Conservation (phyloP, 1,140 invertebrate genomes). For the Diploscapter pachys region DNA sequence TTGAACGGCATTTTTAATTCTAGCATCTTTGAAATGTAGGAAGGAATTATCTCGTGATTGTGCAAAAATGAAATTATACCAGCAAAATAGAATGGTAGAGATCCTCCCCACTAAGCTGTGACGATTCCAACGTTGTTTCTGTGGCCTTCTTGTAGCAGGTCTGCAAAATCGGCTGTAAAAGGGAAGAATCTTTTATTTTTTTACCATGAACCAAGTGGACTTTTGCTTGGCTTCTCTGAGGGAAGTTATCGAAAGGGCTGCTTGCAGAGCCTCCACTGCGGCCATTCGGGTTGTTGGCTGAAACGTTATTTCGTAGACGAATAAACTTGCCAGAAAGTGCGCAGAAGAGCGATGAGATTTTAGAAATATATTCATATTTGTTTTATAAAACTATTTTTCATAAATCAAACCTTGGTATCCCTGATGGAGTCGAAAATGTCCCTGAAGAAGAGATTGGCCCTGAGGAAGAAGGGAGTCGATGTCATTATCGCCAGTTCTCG, state of each 20-base stretch:
- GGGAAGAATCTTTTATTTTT: constrained; percentile 66
- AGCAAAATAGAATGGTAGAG: no score
- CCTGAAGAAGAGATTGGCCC: constrained; percentile 92
- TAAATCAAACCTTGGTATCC: constrained; percentile 73
- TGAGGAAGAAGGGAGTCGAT: constrained; percentile 96
- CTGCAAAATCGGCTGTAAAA: constrained; percentile 87
- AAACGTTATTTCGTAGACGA: constrained; percentile 35
- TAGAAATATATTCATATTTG: neutral
- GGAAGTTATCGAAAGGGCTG: constrained; percentile 85
- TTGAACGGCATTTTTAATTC: no score
- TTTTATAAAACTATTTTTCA: constrained; percentile 17
- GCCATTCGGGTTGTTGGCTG: constrained; percentile 80
- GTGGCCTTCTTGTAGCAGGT: constrained; percentile 68
- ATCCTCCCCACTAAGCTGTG: no score
- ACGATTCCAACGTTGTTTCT: constrained; percentile 1
- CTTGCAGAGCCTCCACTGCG: constrained; percentile 84
- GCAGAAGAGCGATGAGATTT: no score
- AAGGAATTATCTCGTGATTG: no score
- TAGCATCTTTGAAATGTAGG: no score
- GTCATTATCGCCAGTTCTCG: constrained; percentile 87
- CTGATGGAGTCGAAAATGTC: constrained; percentile 82
- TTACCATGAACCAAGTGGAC: constrained; percentile 75
- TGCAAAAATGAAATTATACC: no score
- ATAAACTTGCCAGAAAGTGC: neutral
- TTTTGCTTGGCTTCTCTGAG: constrained; percentile 90